These are phyloP conservation scores for Pardalotus punctatus DNA, from an alignment of 2,113 vertebrate genomes.

Conservation along the genomic window DNA sequence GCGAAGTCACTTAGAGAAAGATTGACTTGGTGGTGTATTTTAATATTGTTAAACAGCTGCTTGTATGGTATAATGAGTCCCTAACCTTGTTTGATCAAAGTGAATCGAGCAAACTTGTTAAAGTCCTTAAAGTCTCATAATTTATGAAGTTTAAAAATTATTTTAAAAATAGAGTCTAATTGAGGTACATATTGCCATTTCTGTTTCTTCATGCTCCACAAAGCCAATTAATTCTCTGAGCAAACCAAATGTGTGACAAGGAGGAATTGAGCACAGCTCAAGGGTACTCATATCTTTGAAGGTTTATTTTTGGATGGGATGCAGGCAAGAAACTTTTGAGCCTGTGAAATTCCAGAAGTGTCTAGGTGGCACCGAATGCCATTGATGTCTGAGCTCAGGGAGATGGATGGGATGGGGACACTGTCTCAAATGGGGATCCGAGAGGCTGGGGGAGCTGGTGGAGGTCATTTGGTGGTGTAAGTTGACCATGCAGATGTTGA, in stretches of 20 bases:
- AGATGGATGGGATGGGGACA: not conserved
- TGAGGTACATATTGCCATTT: conserved; percentile 30
- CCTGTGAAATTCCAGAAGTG: not conserved
- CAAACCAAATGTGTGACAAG: conserved; percentile 23
- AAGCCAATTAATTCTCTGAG: conserved; percentile 50
- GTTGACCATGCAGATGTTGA: not conserved
- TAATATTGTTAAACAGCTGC: conserved; percentile 44
- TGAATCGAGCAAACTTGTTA: conserved; percentile 32
- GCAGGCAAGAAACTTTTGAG: not conserved
- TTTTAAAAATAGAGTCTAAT: conserved; percentile 33
- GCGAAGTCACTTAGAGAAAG: not conserved
- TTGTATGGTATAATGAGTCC: not conserved
- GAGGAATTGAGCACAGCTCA: conserved; percentile 18
- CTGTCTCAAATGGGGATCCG: not conserved
- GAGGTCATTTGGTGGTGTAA: not conserved
- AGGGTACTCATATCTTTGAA: conserved; percentile 3
- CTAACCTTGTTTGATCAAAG: conserved; percentile 26
- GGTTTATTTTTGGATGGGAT: conserved; percentile 16
- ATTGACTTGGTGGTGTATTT: conserved; percentile 16
- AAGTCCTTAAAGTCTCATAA: conserved; percentile 7
- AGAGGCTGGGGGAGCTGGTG: not conserved
- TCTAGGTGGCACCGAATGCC: not conserved
- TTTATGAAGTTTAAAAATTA: not conserved
- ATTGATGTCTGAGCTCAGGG: fast-evolving
- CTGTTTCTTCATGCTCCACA: conserved; percentile 42